Base-by-base conservation (phyloP, 2,888 invertebrate genomes). In the Metopia argyrocephala region DNA sequence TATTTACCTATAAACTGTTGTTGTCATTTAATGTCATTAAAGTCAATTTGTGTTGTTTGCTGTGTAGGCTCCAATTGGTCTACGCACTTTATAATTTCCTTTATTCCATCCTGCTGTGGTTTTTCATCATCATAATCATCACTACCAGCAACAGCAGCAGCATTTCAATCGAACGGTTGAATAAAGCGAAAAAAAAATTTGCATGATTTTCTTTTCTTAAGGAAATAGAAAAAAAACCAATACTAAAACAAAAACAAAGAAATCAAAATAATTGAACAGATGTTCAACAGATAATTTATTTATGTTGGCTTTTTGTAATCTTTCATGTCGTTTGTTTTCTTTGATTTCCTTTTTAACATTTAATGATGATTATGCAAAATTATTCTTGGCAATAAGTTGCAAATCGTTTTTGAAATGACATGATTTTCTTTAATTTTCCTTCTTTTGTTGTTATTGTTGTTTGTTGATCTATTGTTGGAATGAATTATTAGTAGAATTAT, bases 321-420 rank as follows among this genome's bases (percentile, higher is more conserved):
- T 59, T 59, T 66, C 56, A 5, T 61, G 50, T 73, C 46, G 25
- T 27, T 38, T 56, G 15, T 52, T 3, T 18, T 68, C 28, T 75
- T 64, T 70, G 64, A 28, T 73, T 68, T 61, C 78, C 69, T 56
- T 66, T 68, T 75, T 45, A 27, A 38, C n/a, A 27, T 46, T 50
- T 57, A 56, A 70, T 66, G 59, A 80, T 74, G 73, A 80, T 80
- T 80, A 80, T 80, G 80, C 80, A 80, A 80, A 80, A 71, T 69
- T 76, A 80, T 76, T 80, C 73, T 75, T 66, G 71, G 28, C 46
- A 56, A 65, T 54, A 75, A 57, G 31, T 75, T 73, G 62, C 21
- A 59, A 66, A 54, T 48, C 46, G 69, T 66, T 66, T 70, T 70
- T 52, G 12, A 61, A 79, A 76, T 74, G 69, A 76, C 76, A 80